phyloP scores from a whole-genome alignment of 2,113 vertebrate genomes.

The Neotoma lepida region DNA sequence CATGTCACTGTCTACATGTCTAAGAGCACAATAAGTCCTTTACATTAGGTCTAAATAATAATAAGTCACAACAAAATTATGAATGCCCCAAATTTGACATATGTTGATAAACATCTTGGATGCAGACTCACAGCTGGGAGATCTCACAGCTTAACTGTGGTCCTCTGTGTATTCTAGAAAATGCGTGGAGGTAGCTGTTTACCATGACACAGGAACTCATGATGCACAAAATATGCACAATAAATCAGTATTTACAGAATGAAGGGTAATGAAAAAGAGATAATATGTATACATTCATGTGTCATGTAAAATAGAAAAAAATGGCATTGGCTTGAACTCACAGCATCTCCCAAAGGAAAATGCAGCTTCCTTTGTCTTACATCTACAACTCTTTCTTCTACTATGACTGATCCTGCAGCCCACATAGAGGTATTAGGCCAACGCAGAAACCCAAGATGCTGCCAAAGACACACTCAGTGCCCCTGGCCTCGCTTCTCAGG shows the following conservation, averaged over 20 bases:
- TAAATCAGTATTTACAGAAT: background rate
- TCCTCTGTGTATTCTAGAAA: background rate
- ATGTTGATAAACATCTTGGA: background rate
- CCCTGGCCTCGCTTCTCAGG: background rate
- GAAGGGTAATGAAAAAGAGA: background rate
- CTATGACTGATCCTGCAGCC: background rate
- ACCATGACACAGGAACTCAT: background rate
- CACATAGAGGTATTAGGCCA: background rate
- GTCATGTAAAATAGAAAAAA: background rate
- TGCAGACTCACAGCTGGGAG: background rate
- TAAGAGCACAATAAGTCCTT: background rate
- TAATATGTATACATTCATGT: background rate
- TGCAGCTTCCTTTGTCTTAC: background rate
- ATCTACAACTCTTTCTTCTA: background rate
- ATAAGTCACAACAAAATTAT: background rate
- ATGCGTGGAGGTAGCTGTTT: background rate
- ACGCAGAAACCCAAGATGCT: background rate
- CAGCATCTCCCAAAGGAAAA: background rate
- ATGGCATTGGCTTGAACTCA: background rate
- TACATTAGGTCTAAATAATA: background rate
- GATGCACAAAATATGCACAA: background rate
- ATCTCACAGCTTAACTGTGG: background rate
- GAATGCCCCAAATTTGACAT: background rate
- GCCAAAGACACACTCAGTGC: background rate
- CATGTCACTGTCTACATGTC: background rate